Conservation (phyloP, 2,888 invertebrate species). For the Zygaena filipendulae region DNA sequence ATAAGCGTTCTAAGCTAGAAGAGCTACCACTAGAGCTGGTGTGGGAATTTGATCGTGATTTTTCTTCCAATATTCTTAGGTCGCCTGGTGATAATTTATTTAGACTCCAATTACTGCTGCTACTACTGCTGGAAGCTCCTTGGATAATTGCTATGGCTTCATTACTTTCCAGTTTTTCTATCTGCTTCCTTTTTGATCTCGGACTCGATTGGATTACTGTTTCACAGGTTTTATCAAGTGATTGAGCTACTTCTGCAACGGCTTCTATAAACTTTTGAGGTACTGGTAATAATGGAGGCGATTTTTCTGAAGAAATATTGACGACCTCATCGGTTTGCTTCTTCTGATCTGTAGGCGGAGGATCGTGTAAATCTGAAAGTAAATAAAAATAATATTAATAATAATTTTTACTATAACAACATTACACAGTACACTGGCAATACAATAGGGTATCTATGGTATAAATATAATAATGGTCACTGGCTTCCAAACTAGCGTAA, state of each 20-base stretch:
- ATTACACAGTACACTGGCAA: too few relatives aligned
- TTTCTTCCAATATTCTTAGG: constrained; percentile 54
- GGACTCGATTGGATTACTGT: constrained; percentile 74
- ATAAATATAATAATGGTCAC: too few relatives aligned
- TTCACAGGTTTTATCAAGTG: constrained; percentile 75
- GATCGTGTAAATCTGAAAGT: constrained; percentile 36
- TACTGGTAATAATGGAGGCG: constrained; percentile 31
- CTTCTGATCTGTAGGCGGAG: constrained; percentile 28
- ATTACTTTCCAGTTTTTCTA: constrained; percentile 58
- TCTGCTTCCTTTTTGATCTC: constrained; percentile 56
- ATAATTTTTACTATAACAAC: too few relatives aligned
- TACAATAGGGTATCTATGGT: too few relatives aligned
- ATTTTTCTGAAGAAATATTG: constrained; percentile 25
- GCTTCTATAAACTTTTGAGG: constrained; percentile 71
- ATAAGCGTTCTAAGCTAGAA: constrained; percentile 57
- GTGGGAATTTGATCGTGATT: constrained; percentile 56
- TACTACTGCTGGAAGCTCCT: constrained; percentile 60
- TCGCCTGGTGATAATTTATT: constrained; percentile 63
- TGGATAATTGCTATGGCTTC: constrained; percentile 57
- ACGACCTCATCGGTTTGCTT: too few relatives aligned
- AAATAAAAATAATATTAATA: too few relatives aligned
- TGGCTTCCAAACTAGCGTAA: too few relatives aligned
- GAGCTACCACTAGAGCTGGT: constrained; percentile 64
- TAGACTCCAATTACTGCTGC: constrained; percentile 64
- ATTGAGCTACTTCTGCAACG: constrained; percentile 73